A percentile compares a stretch with the other conserved stretches of the same genome.
Conservation (phyloP, 2,797 vertebrate genomes). For the Clamator glandarius region DNA sequence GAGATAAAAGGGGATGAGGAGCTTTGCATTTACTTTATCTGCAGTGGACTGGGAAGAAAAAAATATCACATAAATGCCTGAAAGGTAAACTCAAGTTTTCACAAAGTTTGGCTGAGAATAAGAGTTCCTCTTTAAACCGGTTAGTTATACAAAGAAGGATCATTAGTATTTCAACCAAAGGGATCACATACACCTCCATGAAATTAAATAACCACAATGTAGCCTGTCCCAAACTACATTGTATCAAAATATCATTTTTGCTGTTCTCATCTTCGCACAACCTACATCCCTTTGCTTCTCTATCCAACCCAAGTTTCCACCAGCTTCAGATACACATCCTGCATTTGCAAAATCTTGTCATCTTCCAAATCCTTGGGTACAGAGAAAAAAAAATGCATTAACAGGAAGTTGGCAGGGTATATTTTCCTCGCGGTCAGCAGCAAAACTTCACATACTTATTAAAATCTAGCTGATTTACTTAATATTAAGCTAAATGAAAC, state of each 20-base stretch:
- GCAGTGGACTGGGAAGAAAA: constrained; percentile 31
- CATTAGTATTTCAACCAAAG: constrained; percentile 93
- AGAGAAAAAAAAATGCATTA: not conserved
- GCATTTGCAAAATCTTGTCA: constrained; percentile 30
- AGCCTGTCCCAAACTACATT: constrained; percentile 81
- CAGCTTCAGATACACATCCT: not conserved
- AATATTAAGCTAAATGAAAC: not conserved
- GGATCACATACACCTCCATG: constrained; percentile 83
- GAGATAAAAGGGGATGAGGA: constrained; percentile 75
- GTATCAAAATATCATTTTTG: constrained; percentile 63
- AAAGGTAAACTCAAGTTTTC: constrained; percentile 78
- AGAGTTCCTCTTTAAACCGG: constrained; percentile 83
- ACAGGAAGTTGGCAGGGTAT: not conserved
- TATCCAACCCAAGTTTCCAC: not conserved
- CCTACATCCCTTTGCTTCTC: constrained; percentile 20
- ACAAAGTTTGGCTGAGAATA: constrained; percentile 83
- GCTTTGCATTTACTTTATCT: constrained; percentile 41
- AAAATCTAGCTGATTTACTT: not conserved
- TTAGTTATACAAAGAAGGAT: constrained; percentile 86
- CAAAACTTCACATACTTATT: not conserved
- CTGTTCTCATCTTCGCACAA: constrained; percentile 73
- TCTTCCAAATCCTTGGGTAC: not conserved
- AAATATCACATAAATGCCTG: constrained; percentile 72
- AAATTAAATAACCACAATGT: constrained; percentile 71
- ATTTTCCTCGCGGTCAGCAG: constrained; percentile 44